phyloP scores from a whole-genome alignment of 2,888 invertebrate species.

The Protophormia terraenovae region DNA sequence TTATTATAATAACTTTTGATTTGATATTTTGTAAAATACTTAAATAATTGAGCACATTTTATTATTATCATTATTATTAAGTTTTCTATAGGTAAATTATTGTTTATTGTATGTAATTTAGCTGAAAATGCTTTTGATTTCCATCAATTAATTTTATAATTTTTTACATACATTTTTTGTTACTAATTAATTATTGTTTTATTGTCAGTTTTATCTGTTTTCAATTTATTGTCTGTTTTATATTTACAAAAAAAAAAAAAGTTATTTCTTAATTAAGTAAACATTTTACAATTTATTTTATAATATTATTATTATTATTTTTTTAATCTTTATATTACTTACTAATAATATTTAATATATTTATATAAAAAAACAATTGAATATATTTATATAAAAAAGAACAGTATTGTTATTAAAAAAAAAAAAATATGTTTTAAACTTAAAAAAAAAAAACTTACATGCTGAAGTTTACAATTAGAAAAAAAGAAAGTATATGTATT shows the following conservation, averaged over 20 bases:
- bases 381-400: slow-evolving; percentile 56
- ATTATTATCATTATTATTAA: slow-evolving; percentile 27
- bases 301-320: slow-evolving; percentile 3
- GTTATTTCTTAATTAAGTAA: slow-evolving; percentile 49
- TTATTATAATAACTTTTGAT: background rate
- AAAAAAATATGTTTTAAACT: slow-evolving; percentile 4
- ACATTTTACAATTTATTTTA: slow-evolving; percentile 41
- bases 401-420: slow-evolving; percentile 32
- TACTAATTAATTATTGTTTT: slow-evolving; percentile 67
- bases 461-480: slow-evolving; percentile 65
- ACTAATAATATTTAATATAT: slow-evolving; percentile 34
- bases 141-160: slow-evolving; percentile 35
- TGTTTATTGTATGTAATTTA: slow-evolving; percentile 6
- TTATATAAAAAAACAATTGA: slow-evolving; percentile 58
- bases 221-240: slow-evolving; percentile 35
- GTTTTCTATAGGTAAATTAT: slow-evolving; percentile 16
- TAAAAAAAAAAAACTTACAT: slow-evolving; percentile 53
- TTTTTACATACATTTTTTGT: slow-evolving; percentile 18
- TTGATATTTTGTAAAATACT: slow-evolving; percentile 7
- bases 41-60: slow-evolving; percentile 63
- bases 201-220: slow-evolving; percentile 62
- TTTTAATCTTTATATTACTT: slow-evolving; percentile 18
- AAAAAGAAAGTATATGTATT: slow-evolving; percentile 35
- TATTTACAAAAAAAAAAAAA: slow-evolving; percentile 49
- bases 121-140: slow-evolving; percentile 4